Percentiles rank a stretch among this genome's conserved stretches.
Conservation (phyloP, 2,797 vertebrate species). For the Arrhamphus sclerolepis region DNA sequence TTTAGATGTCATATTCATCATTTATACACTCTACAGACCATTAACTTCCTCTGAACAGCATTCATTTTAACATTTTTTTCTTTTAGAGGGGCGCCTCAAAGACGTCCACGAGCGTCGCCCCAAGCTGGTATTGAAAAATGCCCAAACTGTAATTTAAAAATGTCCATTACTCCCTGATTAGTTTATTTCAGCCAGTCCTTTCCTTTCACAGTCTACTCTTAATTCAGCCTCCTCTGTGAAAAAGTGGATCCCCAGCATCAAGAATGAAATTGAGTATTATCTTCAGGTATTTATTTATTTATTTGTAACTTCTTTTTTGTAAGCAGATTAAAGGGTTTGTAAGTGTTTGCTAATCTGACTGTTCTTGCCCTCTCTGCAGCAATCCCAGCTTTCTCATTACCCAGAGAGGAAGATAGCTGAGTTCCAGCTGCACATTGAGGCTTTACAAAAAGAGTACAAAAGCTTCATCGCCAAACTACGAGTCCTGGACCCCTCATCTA, state of each 20-base stretch:
- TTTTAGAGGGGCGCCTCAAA: conserved; percentile 81
- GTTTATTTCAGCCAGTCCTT: not conserved
- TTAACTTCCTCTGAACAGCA: no score
- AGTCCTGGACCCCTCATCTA: conserved; percentile 79
- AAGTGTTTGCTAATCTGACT: not conserved
- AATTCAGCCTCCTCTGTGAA: conserved; percentile 78
- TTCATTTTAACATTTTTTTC: not conserved
- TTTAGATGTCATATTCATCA: not conserved
- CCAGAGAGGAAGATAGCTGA: conserved; percentile 85
- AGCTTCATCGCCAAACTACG: conserved; percentile 78
- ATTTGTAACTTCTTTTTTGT: no score
- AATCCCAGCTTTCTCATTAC: conserved; percentile 84
- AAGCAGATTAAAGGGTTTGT: not conserved
- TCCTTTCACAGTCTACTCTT: conserved; percentile 71
- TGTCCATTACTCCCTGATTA: no score
- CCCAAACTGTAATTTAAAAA: no score
- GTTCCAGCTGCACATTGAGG: conserved; percentile 79
- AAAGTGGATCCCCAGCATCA: conserved; percentile 86
- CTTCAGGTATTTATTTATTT: conserved; percentile 72
- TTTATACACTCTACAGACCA: no score
- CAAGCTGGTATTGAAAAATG: conserved; percentile 74
- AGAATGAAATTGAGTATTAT: conserved; percentile 84
- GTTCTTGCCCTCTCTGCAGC: conserved; percentile 59
- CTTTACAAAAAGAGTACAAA: conserved; percentile 81
- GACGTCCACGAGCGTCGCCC: conserved; percentile 73